A percentile compares a stretch with the other conserved stretches of the same genome.
Evolutionary conservation across 2,888 invertebrate genomes (phyloP).

Genomic region (Amphipyra berbera): DNA sequence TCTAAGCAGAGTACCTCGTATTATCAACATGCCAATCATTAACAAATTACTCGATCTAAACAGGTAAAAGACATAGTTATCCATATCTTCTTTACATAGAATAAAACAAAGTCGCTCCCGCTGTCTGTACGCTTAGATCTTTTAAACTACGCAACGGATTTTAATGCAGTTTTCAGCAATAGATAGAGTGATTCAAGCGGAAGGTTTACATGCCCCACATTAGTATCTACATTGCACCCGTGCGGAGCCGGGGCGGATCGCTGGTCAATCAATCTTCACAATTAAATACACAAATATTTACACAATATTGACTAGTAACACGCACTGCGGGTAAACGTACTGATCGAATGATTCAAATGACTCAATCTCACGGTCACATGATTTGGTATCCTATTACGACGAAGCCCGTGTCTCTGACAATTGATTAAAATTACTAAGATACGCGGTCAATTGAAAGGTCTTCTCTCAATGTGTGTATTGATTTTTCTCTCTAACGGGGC

Average conservation of each 20-base stretch:
- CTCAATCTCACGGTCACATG: constrained; percentile 36
- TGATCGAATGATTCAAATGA: constrained; percentile 21
- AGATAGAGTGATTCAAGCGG: too few relatives aligned
- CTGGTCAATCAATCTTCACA: background rate
- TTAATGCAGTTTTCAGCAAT: too few relatives aligned
- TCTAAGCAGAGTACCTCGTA: too few relatives aligned
- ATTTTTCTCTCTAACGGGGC: constrained; percentile 20
- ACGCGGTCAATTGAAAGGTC: constrained; percentile 58
- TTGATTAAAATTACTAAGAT: constrained; percentile 63
- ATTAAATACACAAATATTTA: background rate
- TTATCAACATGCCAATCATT: background rate
- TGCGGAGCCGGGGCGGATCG: too few relatives aligned
- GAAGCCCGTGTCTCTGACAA: constrained; percentile 46
- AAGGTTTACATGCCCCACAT: too few relatives aligned
- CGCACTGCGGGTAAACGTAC: constrained; percentile 3
- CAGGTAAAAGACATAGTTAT: background rate
- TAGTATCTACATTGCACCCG: too few relatives aligned
- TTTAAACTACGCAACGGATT: too few relatives aligned
- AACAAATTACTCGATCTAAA: background rate
- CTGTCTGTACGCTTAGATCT: too few relatives aligned
- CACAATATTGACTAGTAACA: background rate
- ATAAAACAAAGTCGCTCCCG: too few relatives aligned
- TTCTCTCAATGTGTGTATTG: constrained; percentile 34
- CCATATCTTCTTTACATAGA: too few relatives aligned
- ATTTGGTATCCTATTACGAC: constrained; percentile 55